Base-by-base conservation (phyloP, 2,113 vertebrate species). In the Daphoenositta chrysoptera region DNA sequence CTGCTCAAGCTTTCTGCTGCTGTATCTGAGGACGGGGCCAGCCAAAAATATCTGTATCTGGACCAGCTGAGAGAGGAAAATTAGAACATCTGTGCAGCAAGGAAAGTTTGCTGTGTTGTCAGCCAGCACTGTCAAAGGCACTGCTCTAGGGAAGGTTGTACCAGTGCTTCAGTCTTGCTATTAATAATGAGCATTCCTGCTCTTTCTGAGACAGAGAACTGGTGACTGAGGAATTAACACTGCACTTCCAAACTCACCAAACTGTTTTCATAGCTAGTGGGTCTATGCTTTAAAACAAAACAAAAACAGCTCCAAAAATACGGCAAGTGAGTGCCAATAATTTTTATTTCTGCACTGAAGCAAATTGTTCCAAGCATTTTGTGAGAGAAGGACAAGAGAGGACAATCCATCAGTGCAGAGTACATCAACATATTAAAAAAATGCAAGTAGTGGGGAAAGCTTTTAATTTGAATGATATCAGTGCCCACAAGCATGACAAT, bases 401-500 rank as follows among this genome's bases (percentile, higher is more conserved):
- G 96, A 93, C 94, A 95, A 95, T 96, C 88, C 79, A 88, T 96
- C 92, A 91, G 69, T 64, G 60, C 89, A 83, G 93, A 86, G 63
- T 94, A 88, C 87, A 95, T 94, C 89, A 92, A 44, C 18, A 42
- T 96, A 97, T 96, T 96, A 92, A 96, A 96, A 96, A 95, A 94
- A 92, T 75, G 83, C 71, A 94, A 95, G 86, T 91, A 80, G 73
- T 82, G 89, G 39, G 81, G 73, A 97, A 96, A 96, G 95, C 93
- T 97, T 97, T 97, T 91, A 96, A 95, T 96, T 96, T 97, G 92
- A 97, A 96, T 97, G 89, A 96, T 96, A 97, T 96, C 92, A 73
- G 89, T 90, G 94, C 93, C 96, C 92, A 97, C 92, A 97, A 96
- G 94, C 93, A 91, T 28, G 73, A 95, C 92, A 97, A 96, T 97